Conservation (phyloP, 30 jellyfish, hydroid and myxozoan species). For the Sanderia malayensis region DNA sequence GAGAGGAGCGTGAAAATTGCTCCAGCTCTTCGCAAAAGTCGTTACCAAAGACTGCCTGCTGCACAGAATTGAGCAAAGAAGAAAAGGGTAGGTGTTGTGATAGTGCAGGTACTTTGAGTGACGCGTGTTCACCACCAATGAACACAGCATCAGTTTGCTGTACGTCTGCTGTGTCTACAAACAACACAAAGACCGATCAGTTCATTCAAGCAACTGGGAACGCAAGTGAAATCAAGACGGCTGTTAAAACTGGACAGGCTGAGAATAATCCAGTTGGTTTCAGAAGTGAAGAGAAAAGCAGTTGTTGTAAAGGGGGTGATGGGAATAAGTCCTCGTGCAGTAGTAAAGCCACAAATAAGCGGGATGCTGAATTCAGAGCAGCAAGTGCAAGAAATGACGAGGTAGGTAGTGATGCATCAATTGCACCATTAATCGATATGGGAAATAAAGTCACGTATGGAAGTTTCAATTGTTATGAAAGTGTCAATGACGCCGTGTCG, state of each 20-base stretch:
- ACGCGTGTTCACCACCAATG: neutral
- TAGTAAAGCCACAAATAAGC: neutral
- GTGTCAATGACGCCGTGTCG: neutral
- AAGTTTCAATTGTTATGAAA: neutral
- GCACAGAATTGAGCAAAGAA: neutral
- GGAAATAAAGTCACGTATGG: constrained; percentile 11
- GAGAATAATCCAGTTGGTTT: too few relatives aligned
- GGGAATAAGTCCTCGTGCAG: neutral
- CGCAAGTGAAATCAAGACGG: too few relatives aligned
- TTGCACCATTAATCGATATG: neutral
- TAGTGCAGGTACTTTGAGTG: neutral
- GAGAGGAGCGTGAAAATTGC: neutral
- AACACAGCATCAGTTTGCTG: neutral
- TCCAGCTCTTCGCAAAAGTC: neutral
- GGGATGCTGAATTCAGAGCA: too few relatives aligned
- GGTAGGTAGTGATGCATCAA: neutral
- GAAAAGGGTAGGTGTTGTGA: neutral
- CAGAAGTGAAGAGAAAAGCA: neutral
- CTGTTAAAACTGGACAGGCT: too few relatives aligned
- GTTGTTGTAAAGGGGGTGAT: too few relatives aligned
- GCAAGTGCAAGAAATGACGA: neutral
- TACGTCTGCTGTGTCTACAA: neutral
- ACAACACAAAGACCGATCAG: too few relatives aligned
- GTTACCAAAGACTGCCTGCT: neutral
- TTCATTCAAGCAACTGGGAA: too few relatives aligned